Percentiles rank a stretch among this genome's conserved stretches.
Evolutionary conservation across 1,140 invertebrate species (phyloP).

Genomic region (Ceratosolen solmsi): DNA sequence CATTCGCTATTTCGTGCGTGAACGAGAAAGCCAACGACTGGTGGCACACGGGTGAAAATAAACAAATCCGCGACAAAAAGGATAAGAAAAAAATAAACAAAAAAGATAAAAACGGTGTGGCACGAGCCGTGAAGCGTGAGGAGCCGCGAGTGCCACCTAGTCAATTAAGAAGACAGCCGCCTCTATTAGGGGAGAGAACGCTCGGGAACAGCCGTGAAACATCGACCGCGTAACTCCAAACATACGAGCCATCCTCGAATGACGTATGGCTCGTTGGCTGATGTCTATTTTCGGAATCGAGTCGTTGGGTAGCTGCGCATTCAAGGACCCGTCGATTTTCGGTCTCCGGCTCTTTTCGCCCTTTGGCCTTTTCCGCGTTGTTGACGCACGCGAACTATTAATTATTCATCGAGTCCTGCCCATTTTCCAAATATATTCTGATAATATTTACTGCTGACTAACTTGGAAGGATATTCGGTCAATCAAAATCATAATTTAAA

Average conservation of each 20-base stretch:
- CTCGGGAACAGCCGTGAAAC: conserved; percentile 55
- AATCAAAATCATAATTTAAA: no score
- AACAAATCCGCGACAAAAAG: neutral
- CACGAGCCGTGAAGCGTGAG: conserved; percentile 49
- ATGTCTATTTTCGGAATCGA: conserved; percentile 53
- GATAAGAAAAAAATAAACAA: neutral
- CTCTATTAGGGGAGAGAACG: conserved; percentile 57
- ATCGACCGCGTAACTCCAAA: conserved; percentile 62
- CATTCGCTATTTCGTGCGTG: conserved; percentile 33
- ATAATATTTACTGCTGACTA: no score
- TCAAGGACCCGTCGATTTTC: neutral
- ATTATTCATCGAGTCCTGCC: neutral
- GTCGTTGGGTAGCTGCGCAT: conserved; percentile 45
- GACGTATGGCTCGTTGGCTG: conserved; percentile 53
- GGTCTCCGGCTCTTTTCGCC: neutral
- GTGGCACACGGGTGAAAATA: neutral
- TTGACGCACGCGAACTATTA: neutral
- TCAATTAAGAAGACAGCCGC: conserved; percentile 65
- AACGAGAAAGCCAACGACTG: conserved; percentile 25
- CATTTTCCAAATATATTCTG: no score
- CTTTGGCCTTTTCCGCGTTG: neutral
- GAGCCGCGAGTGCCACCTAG: conserved; percentile 55
- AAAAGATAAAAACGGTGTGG: conserved; percentile 4
- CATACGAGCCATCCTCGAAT: conserved; percentile 58
- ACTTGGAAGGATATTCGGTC: no score